Evolutionary conservation across 2,888 invertebrate genomes (phyloP), one percentile per base, ranked within the genome.

Genomic region (Nudaria mundana): DNA sequence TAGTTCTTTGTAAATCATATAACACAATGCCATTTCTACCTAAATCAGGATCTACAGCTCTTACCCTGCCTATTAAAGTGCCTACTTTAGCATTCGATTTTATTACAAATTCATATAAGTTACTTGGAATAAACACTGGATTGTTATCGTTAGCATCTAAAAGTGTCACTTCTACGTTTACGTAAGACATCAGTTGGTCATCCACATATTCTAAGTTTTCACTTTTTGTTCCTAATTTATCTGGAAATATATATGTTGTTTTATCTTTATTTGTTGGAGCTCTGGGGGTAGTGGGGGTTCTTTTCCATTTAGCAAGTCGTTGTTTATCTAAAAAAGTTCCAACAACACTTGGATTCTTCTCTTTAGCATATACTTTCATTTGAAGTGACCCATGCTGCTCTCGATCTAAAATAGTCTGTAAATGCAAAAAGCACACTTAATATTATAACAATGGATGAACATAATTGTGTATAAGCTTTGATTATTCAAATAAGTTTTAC

Each of bases 141-240:
- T 95, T 95, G 63, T 97, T 97, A 70, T 98, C 97, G 69, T 98
- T 98, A 10, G 97, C 95, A 70, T 98, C 97, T 0, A 95, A 84
- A 15, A 97, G 76, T 0, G 94, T 94, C 1, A 97, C 94, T 81
- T 95, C 95, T 0, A 97, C 94, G 25, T 91, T 91, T 0, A 95
- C 96, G 14, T 72, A 88, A 2, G 89, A 89, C 82, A 89, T 84
- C 0, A 87, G 58, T 48, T 87, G 84, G 28, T 88, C 83, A 40
- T 84, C 84, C 34, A 81, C 66, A 36, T 78, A 83, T 52, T 88
- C 86, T 8, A 88, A 73, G 24, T 87, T 87, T 49, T 88, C 86
- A 35, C 54, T 80, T 35, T 73, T 86, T 1, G 73, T 65, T 12
- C 81, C 85, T 6, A 78, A 43, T 63, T 81, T 85, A 42, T 89